Conservation (phyloP, 2,888 invertebrate species). For the Dicranocentrus wangi region DNA sequence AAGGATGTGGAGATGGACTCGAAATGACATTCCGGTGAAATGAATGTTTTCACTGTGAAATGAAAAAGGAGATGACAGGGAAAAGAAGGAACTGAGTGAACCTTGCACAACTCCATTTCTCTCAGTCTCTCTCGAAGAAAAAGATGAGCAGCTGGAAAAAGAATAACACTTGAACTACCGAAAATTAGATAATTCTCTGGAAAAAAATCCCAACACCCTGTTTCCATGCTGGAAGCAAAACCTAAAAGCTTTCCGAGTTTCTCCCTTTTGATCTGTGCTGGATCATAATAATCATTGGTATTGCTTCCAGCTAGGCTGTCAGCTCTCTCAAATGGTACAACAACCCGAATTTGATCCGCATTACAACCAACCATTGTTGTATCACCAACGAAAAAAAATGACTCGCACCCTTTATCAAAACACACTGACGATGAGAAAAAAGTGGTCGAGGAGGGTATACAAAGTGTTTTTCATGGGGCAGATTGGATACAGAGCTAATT, state of each 20-base stretch:
- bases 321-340: neutral
- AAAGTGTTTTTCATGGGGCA: neutral
- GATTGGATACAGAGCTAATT: constrained; percentile 19
- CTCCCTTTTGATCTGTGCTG: constrained; percentile 4
- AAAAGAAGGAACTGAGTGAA: neutral
- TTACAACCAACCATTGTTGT: too few species aligned
- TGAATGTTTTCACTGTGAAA: constrained; percentile 50
- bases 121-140: constrained; percentile 6
- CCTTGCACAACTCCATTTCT: neutral
- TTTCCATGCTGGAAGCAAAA: constrained; percentile 2
- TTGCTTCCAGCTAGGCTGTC: constrained; percentile 12
- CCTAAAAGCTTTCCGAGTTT: constrained; percentile 8
- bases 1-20: too few species aligned
- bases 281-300: neutral
- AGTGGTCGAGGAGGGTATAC: neutral
- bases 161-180: constrained; percentile 69
- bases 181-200: constrained; percentile 68
- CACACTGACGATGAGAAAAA: neutral
- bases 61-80: constrained; percentile 41
- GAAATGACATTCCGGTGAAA: constrained; percentile 29
- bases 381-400: constrained; percentile 7
- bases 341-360: neutral
- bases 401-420: constrained; percentile 30
- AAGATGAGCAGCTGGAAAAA: constrained; percentile 52
- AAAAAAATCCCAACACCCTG: constrained; percentile 46